Base-by-base conservation (phyloP, 2,113 vertebrate species). In the Cynopterus brachyotis region DNA sequence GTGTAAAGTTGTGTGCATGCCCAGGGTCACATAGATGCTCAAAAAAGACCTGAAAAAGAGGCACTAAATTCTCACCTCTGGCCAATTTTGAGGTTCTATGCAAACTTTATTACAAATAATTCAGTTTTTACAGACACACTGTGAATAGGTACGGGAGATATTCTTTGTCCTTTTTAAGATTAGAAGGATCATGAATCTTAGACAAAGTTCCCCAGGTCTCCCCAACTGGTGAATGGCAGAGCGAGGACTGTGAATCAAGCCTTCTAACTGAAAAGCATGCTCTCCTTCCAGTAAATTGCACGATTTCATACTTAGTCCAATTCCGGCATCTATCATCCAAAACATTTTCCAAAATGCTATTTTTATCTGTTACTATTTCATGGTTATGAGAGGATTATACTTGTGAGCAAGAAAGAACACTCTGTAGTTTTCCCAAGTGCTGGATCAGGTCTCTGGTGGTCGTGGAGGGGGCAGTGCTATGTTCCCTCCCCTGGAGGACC, bases 381-480 rank as follows among this genome's bases (percentile, higher is more conserved):
- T 47, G n/a, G 50, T 42, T 50, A 55, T 73, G 50, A 92, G 80
- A 92, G 19, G 32, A 69, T 87, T 90, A 69, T 50, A 50, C 22
- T 62, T 90, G 55, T 70, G 69, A 73, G 12, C 24, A 75, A 93
- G 79, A 91, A 62, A 88, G 64, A 96, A 35, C 20, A 64, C 91
- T 84, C 64, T 91, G 53, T 20, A 64, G 8, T 8, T 69, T 92
- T 76, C 79, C 47, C 79, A 69, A 73, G 35, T 83, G 47, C 57
- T 72, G 24, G 4, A 66, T 11, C 32, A 66, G 53, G 40, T 62
- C 60, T 35, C 55, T 81, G 30, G 30, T 70, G 53, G 16, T 55
- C 24, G 20, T 26, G 9, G 30, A 88, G 59, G 11, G 22, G 35
- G 5, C 20, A 75, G 7, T 73, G 50, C 32, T 91, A 0, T 22